These are phyloP conservation scores for Drosophila nr. perissopoda DNA, from an alignment of 2,888 invertebrate species.

Conservation along the genomic window DNA sequence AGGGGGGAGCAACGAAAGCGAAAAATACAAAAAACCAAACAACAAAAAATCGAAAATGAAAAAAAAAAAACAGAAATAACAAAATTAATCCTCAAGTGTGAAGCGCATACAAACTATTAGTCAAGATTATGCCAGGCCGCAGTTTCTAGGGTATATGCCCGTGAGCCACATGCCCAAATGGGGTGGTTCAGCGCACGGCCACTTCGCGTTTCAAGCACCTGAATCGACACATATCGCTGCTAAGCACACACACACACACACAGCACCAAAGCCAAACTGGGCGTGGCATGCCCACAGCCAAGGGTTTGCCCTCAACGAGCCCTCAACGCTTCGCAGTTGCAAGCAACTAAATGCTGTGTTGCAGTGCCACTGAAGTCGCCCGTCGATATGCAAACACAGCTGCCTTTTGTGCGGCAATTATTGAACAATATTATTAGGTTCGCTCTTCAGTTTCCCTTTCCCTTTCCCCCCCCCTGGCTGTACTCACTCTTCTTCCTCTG, in stretches of 20 bases:
- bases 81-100: conserved; percentile 78
- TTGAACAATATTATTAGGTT: conserved; percentile 58
- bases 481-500: not conserved
- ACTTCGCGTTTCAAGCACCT: conserved; percentile 62
- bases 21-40: conserved; percentile 31
- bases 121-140: conserved; percentile 77
- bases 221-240: conserved; percentile 50
- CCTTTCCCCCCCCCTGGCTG: not conserved
- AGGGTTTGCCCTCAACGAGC: conserved; percentile 29
- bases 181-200: conserved; percentile 49
- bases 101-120: conserved; percentile 82
- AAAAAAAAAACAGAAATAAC: conserved; percentile 51
- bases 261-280: conserved; percentile 24
- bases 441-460: conserved; percentile 19
- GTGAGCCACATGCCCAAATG: conserved; percentile 17
- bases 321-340: conserved; percentile 21
- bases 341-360: conserved; percentile 12
- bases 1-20: conserved; percentile 20
- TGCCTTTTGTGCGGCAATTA: conserved; percentile 67
- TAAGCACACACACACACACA: conserved; percentile 1
- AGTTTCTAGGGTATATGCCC: conserved; percentile 30
- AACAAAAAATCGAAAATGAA: conserved; percentile 21
- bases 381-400: conserved; percentile 71
- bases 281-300: conserved; percentile 48
- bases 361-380: conserved; percentile 7